Conservation (phyloP, 2,113 vertebrate genomes). For the Campylomormyrus numenius region DNA sequence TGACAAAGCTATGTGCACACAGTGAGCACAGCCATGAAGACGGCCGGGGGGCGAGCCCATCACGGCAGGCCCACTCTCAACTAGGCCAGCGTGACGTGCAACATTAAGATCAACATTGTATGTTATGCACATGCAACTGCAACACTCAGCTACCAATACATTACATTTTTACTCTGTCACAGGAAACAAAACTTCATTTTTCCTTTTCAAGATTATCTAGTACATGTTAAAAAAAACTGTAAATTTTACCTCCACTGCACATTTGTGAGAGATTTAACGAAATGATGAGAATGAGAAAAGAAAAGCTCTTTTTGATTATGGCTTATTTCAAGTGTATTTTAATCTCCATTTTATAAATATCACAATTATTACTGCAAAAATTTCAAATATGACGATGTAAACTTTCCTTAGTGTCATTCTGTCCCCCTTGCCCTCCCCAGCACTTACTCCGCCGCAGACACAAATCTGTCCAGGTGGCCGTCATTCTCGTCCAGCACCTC, state of each 20-base stretch:
- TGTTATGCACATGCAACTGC: background rate
- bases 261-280: background rate
- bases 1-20: background rate
- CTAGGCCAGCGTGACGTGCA: background rate
- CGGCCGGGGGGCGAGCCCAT: background rate
- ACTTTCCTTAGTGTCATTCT: background rate
- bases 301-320: background rate
- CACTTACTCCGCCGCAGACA: constrained; percentile 71
- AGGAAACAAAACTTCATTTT: too few species aligned
- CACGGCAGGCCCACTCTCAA: background rate
- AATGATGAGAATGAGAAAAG: background rate
- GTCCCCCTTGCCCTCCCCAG: background rate
- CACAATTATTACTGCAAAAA: background rate
- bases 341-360: background rate
- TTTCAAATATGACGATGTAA: background rate
- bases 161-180: background rate
- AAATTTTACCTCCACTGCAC: too few species aligned
- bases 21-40: background rate
- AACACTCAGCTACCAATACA: background rate
- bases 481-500: constrained; percentile 83
- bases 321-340: background rate
- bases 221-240: too few species aligned
- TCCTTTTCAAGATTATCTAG: too few species aligned
- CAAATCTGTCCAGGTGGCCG: constrained; percentile 66
- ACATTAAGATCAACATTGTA: background rate